Evolutionary conservation across 2,113 vertebrate species (phyloP), one percentile per base, ranked within the genome.

Genomic region (Mugil cephalus): DNA sequence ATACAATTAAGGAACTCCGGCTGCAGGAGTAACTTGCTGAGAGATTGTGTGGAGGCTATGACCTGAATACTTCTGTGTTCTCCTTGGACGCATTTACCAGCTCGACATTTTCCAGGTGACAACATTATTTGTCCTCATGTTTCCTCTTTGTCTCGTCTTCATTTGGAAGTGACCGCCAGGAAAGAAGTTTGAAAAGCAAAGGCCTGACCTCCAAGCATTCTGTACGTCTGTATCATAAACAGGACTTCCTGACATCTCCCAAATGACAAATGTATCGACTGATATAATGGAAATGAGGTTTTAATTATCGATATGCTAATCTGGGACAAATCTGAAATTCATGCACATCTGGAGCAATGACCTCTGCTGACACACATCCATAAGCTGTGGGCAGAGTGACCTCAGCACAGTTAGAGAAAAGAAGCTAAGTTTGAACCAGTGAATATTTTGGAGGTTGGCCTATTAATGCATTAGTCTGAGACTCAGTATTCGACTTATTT

Each of bases 331-430:
- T 76, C 59, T 79, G 52, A 51, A 79, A 79, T 80, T 68, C 71
- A 76, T 82, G 79, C 77, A 69, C 83, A 82, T 86, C 83, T 82
- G 83, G 62, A 86, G 63, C 36, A 17, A 39, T 56, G 63, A 61
- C 83, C 82, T 73, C 30, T n/a, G 18, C 19, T 3, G 40, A 75
- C 51, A 42, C 5, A n/a, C 50, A 40, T 68, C 71, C 81, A 79
- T 79, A 79, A 76, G 67, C 71, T 47, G 45, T 3, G 7, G 18
- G 60, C 54, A 52, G 10, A 13, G 14, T 51, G 67, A 77, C 43
- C 43, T 60, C 42, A 19, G 61, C 40, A 10, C 35, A 55, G 19
- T 19, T 1, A 18, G 15, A n/a, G 48, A 59, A n/a, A 45, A n/a
- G 47, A 40, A 48, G 36, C 64, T 38, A 59, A 59, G 80, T 69